phyloP scores from a whole-genome alignment of 2,888 invertebrate species.

The Eristalis pertinax region DNA sequence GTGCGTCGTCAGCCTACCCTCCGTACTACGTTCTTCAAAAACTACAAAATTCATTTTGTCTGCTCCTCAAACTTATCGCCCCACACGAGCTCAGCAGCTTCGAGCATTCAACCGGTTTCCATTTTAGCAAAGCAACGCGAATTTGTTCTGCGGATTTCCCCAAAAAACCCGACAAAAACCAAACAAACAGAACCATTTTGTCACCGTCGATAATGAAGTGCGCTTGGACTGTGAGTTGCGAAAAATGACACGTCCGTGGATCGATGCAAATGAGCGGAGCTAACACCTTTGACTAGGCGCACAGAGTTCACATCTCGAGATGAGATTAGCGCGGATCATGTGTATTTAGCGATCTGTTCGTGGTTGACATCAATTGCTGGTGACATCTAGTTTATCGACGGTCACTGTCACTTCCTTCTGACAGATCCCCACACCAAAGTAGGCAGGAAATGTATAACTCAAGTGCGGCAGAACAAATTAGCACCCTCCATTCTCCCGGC shows the following conservation, averaged over 20 bases:
- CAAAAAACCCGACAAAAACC: not conserved
- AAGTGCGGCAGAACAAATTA: no score
- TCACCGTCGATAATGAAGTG: not conserved
- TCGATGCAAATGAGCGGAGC: not conserved
- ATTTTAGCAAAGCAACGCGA: slow-evolving; percentile 25
- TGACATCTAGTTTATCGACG: no score
- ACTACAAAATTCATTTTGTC: not conserved
- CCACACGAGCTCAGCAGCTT: not conserved
- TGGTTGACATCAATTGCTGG: not conserved
- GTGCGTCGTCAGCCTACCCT: not conserved
- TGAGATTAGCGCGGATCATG: not conserved
- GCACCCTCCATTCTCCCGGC: no score
- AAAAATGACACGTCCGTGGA: not conserved
- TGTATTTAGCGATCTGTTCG: not conserved
- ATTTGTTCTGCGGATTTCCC: slow-evolving; percentile 14
- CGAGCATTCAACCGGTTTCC: not conserved
- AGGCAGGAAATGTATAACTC: no score
- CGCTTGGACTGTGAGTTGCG: not conserved
- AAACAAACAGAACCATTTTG: slow-evolving; percentile 1
- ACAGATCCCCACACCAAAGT: no score
- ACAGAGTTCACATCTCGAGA: not conserved
- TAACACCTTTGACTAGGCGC: not conserved
- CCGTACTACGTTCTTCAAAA: not conserved
- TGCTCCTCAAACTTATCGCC: not conserved
- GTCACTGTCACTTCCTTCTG: no score